These are phyloP conservation scores for Andrena minutula DNA, from an alignment of 2,888 invertebrate genomes.

Conservation along the genomic window DNA sequence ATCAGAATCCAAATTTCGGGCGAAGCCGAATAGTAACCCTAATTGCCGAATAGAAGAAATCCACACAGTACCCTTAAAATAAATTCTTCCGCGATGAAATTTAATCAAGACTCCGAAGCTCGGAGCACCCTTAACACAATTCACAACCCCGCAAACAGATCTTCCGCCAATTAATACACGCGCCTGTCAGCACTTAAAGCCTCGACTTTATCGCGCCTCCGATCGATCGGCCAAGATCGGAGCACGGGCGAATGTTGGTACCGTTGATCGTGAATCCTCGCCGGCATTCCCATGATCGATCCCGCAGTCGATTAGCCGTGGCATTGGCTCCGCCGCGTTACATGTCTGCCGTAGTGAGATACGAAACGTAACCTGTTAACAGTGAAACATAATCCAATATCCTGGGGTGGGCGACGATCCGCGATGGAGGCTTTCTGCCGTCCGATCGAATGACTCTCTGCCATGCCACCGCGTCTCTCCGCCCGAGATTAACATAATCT, in stretches of 20 bases:
- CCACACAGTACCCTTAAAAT: no score
- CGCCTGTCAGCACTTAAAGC: not conserved
- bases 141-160: not conserved
- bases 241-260: not conserved
- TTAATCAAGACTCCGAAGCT: not conserved
- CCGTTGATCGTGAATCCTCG: slow-evolving; percentile 12
- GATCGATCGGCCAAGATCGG: slow-evolving; percentile 7
- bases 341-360: slow-evolving; percentile 58
- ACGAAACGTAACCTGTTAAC: slow-evolving; percentile 74
- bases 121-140: not conserved
- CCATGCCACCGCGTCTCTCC: slow-evolving; percentile 35
- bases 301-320: slow-evolving; percentile 60
- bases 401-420: slow-evolving; percentile 63
- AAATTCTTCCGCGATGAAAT: not conserved
- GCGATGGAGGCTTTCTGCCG: slow-evolving; percentile 56
- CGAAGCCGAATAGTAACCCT: no score
- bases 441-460: slow-evolving; percentile 62
- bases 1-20: no score
- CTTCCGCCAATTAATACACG: not conserved
- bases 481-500: slow-evolving; percentile 64
- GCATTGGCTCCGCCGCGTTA: slow-evolving; percentile 67
- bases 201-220: not conserved
- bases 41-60: no score
- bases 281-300: slow-evolving; percentile 53
- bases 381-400: slow-evolving; percentile 73